Conservation (phyloP, 2,888 invertebrate genomes). For the Drosophila setosimentum region DNA sequence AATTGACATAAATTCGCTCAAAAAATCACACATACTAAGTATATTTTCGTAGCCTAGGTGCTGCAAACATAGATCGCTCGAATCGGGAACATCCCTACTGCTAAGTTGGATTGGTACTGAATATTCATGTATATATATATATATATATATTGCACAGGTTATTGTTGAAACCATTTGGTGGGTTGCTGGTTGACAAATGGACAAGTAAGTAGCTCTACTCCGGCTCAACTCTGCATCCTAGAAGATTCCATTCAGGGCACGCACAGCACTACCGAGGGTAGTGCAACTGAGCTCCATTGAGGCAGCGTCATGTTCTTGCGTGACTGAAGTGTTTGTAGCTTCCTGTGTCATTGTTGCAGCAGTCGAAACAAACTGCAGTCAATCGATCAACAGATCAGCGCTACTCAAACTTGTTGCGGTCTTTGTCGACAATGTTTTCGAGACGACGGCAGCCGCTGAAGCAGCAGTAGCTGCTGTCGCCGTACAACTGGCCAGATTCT, state of each 20-base stretch:
- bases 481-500: conserved; percentile 75
- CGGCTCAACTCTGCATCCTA: conserved; percentile 34
- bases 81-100: not conserved
- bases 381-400: conserved; percentile 82
- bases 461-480: conserved; percentile 19
- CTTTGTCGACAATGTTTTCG: conserved; percentile 22
- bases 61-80: conserved; percentile 10
- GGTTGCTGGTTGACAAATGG: conserved; percentile 37
- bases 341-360: conserved; percentile 38
- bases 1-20: conserved; percentile 56
- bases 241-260: conserved; percentile 77
- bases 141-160: conserved; percentile 69
- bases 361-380: conserved; percentile 83
- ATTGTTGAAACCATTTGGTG: conserved; percentile 73
- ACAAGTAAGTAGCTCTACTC: not conserved
- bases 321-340: not conserved
- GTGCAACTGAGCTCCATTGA: conserved; percentile 66
- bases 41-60: conserved; percentile 20
- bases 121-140: conserved; percentile 8
- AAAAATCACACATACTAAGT: conserved; percentile 56
- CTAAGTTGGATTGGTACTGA: conserved; percentile 9
- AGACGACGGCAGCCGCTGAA: conserved; percentile 6
- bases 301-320: conserved; percentile 14
- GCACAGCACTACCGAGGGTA: conserved; percentile 79
- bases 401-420: conserved; percentile 24